These are phyloP conservation scores for Labrus mixtus DNA, from an alignment of 2,113 vertebrate species.

Conservation along the genomic window DNA sequence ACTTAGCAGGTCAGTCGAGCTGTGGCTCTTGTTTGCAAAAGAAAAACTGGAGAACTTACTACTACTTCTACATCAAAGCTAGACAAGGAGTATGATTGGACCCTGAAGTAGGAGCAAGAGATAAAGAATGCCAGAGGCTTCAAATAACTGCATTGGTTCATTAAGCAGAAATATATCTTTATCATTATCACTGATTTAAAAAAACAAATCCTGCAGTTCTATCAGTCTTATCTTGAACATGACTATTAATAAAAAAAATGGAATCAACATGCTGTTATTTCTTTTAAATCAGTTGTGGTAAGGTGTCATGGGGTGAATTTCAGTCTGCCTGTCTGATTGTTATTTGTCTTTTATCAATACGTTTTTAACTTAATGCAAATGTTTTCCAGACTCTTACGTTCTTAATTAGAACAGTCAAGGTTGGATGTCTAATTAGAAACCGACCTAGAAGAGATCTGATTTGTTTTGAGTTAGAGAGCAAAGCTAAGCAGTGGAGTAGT, in stretches of 20 bases:
- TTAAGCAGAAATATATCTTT: too few relatives aligned
- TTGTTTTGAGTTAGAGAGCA: constrained; percentile 3
- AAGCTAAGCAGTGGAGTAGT: constrained; percentile 1
- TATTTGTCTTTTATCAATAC: neutral
- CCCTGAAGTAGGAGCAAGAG: too few relatives aligned
- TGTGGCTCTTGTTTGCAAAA: too few relatives aligned
- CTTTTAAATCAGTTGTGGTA: too few relatives aligned
- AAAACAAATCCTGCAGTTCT: neutral
- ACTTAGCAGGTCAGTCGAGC: too few relatives aligned
- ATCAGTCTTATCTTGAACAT: neutral
- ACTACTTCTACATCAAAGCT: too few relatives aligned
- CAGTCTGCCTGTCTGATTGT: neutral
- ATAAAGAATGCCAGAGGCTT: too few relatives aligned
- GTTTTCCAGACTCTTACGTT: neutral
- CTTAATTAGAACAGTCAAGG: constrained; percentile 14
- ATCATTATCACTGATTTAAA: neutral
- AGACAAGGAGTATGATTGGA: too few relatives aligned
- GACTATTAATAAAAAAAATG: neutral
- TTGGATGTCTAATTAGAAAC: constrained; percentile 17
- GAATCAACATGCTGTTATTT: too few relatives aligned
- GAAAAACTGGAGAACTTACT: too few relatives aligned
- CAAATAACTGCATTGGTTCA: too few relatives aligned
- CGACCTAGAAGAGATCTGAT: neutral
- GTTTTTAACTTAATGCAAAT: neutral
- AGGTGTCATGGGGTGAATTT: neutral